Evolutionary conservation across 1,140 invertebrate genomes (phyloP).

Genomic region (Leguminivora glycinivorella): DNA sequence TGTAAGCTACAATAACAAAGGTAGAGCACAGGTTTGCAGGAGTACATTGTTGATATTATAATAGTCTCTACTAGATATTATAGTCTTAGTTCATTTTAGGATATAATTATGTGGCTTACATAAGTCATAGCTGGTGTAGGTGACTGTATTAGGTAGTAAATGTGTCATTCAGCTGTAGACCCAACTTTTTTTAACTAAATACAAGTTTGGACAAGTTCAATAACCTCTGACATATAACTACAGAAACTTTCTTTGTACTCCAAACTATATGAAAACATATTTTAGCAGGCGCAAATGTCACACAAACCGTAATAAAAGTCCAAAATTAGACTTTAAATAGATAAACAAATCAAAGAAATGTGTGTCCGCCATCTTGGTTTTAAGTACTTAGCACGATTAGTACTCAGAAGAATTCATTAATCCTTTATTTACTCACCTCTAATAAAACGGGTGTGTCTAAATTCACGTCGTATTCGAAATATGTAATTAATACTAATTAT

Average conservation of each 20-base stretch:
- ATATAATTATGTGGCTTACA: neutral
- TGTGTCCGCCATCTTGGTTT: conserved; percentile 16
- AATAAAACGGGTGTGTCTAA: conserved; percentile 7
- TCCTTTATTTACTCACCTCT: conserved; percentile 15
- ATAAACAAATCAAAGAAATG: conserved; percentile 26
- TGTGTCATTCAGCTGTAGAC: neutral
- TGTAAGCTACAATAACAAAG: too few relatives aligned
- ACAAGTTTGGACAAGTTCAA: conserved; percentile 59
- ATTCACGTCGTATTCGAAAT: conserved; percentile 9
- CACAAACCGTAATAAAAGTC: conserved; percentile 13
- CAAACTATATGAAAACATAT: neutral
- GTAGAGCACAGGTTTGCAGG: too few relatives aligned
- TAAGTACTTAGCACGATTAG: neutral
- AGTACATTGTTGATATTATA: neutral
- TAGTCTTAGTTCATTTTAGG: neutral
- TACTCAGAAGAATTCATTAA: neutral
- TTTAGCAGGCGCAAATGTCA: conserved; percentile 16
- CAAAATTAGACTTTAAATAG: conserved; percentile 27
- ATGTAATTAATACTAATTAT: conserved; percentile 5
- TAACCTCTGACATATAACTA: conserved; percentile 45
- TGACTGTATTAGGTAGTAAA: conserved; percentile 1
- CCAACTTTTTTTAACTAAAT: neutral
- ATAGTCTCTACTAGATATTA: too few relatives aligned
- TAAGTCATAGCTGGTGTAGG: neutral
- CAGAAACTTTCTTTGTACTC: conserved; percentile 16